A percentile compares a stretch with the other conserved stretches of the same genome.
Conservation (phyloP, 2,888 invertebrate genomes). For the Neria commutata region DNA sequence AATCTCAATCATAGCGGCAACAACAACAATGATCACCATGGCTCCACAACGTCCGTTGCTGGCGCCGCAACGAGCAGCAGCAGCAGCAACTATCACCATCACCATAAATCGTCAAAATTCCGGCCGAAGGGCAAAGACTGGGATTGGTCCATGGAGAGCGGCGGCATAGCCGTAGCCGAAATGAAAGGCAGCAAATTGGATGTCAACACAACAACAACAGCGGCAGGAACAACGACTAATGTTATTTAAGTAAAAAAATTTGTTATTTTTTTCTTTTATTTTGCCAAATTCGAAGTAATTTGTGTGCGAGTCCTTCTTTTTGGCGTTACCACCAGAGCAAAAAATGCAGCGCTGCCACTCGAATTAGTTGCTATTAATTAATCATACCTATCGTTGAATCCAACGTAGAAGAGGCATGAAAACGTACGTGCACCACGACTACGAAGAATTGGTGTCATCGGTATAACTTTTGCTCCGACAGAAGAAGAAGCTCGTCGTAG, state of each 20-base stretch:
- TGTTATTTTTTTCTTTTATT: constrained; percentile 4
- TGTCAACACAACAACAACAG: constrained; percentile 16
- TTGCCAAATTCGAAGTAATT: not conserved
- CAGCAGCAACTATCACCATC: constrained; percentile 48
- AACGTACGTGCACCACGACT: too few species aligned
- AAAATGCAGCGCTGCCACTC: too few species aligned
- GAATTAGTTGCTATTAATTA: too few species aligned
- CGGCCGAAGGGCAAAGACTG: constrained; percentile 76
- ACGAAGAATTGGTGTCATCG: too few species aligned
- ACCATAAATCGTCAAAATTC: constrained; percentile 69
- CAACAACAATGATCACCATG: constrained; percentile 28
- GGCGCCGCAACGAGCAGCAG: constrained; percentile 15
- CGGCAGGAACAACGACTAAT: constrained; percentile 46
- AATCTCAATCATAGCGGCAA: constrained; percentile 7
- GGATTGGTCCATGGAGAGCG: constrained; percentile 67
- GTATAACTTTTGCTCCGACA: too few species aligned
- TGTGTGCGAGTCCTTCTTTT: not conserved
- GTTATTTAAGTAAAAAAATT: constrained; percentile 40
- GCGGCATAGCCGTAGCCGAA: too few species aligned
- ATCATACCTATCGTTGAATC: too few species aligned
- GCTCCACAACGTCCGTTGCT: constrained; percentile 34
- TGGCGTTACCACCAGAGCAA: too few species aligned
- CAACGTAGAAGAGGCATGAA: too few species aligned
- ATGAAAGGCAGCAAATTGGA: constrained; percentile 39
- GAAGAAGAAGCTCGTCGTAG: too few species aligned